Base-by-base conservation (phyloP, 2,797 vertebrate species). In the Gorsachius magnificus region DNA sequence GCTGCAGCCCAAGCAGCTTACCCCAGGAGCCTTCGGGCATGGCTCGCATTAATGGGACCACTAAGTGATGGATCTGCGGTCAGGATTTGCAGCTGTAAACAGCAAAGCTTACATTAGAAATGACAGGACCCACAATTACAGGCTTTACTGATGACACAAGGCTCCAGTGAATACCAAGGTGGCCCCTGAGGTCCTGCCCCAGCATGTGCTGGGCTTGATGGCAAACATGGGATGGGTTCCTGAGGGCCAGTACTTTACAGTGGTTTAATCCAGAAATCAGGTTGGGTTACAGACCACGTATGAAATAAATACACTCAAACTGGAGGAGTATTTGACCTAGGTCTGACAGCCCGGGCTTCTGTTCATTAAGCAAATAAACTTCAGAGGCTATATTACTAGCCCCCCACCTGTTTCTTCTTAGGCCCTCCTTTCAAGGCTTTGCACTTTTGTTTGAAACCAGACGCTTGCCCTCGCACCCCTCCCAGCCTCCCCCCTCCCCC, bases 261-360 rank as follows among this genome's bases (percentile, higher is more conserved):
- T 1, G 5, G 29, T 91, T 93, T 93, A 96, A 96, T 94, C 90
- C 90, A 94, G 90, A 85, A 92, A 95, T 51, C 71, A 90, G 95
- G 64, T 83, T 92, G 71, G 88, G 90, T 96, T 96, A 95, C 95
- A 95, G 83, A 57, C 53, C 88, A 78, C 0, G 60, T 75, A 96
- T 80, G 95, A 96, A 95, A 94, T 92, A 96, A 95, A 95, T 87
- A 96, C 41, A 85, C 92, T 74, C 81, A 4, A 77, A 80, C 86
- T 77, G 75, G 88, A 87, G 96, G 95, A 96, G 90, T 83, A 87
- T 97, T 84, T 87, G 78, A 96, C 88, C 86, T 87, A 53, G 71
- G 74, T 76, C 92, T 87, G 85, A 94, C 82, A 87, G 88, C 31
- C 51, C 20, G 65, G 91, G 95, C 90, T 95, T 93, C 94, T 84